Evolutionary conservation across 2,797 vertebrate species (phyloP).

Genomic region (Zalophus californianus): DNA sequence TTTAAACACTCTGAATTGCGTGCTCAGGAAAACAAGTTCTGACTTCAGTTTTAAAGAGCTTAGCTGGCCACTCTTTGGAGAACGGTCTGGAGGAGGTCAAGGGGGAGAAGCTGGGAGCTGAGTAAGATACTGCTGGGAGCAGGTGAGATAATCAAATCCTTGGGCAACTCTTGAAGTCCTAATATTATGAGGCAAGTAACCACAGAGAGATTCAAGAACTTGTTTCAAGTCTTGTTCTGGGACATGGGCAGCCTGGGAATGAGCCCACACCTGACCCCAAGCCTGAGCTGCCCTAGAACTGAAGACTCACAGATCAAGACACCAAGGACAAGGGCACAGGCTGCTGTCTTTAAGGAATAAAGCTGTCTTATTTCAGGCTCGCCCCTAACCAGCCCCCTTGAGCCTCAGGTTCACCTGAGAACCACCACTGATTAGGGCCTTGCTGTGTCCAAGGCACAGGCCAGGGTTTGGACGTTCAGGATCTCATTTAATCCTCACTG

Average conservation of each 20-base stretch:
- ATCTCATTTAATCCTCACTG: constrained; percentile 72
- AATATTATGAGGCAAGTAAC: background rate
- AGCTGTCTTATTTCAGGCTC: background rate
- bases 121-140: background rate
- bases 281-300: background rate
- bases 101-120: background rate
- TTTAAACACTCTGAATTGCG: background rate
- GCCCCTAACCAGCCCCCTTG: background rate
- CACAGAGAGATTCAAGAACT: background rate
- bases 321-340: background rate
- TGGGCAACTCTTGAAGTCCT: background rate
- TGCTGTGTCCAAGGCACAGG: background rate
- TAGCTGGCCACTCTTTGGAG: background rate
- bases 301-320: background rate
- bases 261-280: background rate
- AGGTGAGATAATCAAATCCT: background rate
- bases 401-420: background rate
- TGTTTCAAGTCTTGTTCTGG: background rate
- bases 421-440: background rate
- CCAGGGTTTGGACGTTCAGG: constrained; percentile 20
- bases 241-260: background rate
- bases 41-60: background rate
- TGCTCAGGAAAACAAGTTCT: background rate
- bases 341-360: background rate
- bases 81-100: background rate